A percentile compares a stretch with the other conserved stretches of the same genome.
Evolutionary conservation across 1,140 invertebrate genomes (phyloP).

Genomic region (Calosoma granatense): DNA sequence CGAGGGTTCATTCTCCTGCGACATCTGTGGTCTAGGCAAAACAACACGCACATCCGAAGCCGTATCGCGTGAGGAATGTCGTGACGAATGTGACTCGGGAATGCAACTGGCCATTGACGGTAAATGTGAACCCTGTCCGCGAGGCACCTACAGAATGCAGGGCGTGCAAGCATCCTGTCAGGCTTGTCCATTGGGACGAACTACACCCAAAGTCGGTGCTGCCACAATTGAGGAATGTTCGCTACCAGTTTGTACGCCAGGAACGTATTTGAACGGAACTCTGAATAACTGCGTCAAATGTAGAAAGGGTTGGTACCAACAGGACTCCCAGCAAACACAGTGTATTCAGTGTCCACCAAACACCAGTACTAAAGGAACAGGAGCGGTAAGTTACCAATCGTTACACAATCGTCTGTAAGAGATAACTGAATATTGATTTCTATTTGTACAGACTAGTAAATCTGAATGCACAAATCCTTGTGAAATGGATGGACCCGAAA

Average conservation of each 20-base stretch:
- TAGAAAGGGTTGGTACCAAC: conserved; percentile 87
- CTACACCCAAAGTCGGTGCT: conserved; percentile 75
- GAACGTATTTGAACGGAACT: conserved; percentile 75
- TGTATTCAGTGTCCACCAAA: conserved; percentile 87
- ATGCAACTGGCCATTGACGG: conserved; percentile 82
- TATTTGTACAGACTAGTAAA: conserved; percentile 51
- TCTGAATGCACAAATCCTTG: conserved; percentile 88
- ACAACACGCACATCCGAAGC: conserved; percentile 88
- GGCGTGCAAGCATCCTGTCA: conserved; percentile 82
- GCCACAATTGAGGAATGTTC: conserved; percentile 84
- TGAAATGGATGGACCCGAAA: conserved; percentile 70
- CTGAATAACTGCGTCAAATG: conserved; percentile 80
- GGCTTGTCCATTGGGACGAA: conserved; percentile 77
- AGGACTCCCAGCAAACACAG: conserved; percentile 76
- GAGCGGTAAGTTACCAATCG: conserved; percentile 55
- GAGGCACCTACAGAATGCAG: conserved; percentile 81
- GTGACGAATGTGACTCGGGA: conserved; percentile 83
- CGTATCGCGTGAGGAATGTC: conserved; percentile 74
- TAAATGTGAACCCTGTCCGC: conserved; percentile 83
- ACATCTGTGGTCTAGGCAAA: conserved; percentile 83
- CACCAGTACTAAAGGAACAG: conserved; percentile 76
- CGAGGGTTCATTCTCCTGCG: conserved; percentile 83
- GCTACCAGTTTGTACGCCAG: conserved; percentile 72
- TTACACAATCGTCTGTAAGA: background rate
- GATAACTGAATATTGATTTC: background rate